Conservation (phyloP, 2,797 vertebrate species). For the Chaetodon trifasciatus region DNA sequence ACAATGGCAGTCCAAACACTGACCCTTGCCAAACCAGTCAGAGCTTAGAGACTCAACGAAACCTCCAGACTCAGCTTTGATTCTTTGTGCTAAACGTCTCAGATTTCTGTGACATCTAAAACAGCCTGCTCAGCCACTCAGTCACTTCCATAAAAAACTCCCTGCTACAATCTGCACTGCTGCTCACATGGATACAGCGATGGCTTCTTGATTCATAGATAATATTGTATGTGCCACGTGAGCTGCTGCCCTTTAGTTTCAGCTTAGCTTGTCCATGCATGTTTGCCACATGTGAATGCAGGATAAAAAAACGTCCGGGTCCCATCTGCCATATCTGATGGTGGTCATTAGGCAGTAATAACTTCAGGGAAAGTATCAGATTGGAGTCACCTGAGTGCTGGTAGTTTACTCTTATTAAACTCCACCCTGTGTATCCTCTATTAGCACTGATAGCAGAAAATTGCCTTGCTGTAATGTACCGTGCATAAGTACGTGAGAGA, state of each 20-base stretch:
- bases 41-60: constrained; percentile 45
- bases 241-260: constrained; percentile 7
- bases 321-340: constrained; percentile 67
- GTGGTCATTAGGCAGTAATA: constrained; percentile 61
- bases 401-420: constrained; percentile 67
- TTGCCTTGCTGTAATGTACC: constrained; percentile 75
- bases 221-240: constrained; percentile 3
- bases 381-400: constrained; percentile 61
- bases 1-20: constrained; percentile 65
- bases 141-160: constrained; percentile 5
- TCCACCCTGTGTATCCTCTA: constrained; percentile 66
- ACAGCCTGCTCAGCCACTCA: constrained; percentile 30
- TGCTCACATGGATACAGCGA: not conserved
- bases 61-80: constrained; percentile 41
- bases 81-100: constrained; percentile 49
- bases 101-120: constrained; percentile 44
- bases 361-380: constrained; percentile 65
- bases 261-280: constrained; percentile 30
- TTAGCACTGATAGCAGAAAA: constrained; percentile 72
- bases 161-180: constrained; percentile 1
- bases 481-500: constrained; percentile 54
- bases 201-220: constrained; percentile 1
- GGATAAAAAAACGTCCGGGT: constrained; percentile 39
- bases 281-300: constrained; percentile 31
- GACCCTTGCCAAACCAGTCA: constrained; percentile 69